phyloP scores from a whole-genome alignment of 2,888 invertebrate species.

The Diabrotica balteata region DNA sequence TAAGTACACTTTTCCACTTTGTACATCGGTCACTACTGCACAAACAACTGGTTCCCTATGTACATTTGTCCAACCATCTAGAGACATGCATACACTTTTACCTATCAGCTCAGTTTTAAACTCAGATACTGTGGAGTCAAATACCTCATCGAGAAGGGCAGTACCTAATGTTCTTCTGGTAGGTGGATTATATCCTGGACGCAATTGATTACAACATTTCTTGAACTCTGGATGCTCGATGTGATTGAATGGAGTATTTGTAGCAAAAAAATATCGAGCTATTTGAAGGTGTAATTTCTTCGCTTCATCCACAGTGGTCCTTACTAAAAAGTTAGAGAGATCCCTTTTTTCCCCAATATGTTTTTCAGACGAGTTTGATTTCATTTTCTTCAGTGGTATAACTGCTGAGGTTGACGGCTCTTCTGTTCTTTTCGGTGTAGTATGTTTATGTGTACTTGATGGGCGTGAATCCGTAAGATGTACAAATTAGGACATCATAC shows the following conservation, averaged over 20 bases:
- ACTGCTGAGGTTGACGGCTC: too few species aligned
- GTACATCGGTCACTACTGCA: too few species aligned
- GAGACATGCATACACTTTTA: constrained; percentile 7
- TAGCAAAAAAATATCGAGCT: constrained; percentile 10
- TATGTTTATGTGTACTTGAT: too few species aligned
- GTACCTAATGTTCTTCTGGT: constrained; percentile 10
- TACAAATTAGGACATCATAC: too few species aligned
- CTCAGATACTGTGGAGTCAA: constrained; percentile 8
- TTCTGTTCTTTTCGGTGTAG: too few species aligned
- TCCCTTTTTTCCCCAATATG: not conserved
- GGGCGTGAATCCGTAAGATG: too few species aligned
- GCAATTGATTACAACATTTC: constrained; percentile 15
- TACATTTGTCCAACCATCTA: constrained; percentile 4
- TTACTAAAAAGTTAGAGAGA: not conserved
- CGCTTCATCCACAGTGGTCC: not conserved
- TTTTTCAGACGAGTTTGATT: too few species aligned
- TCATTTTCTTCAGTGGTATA: too few species aligned
- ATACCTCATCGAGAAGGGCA: constrained; percentile 19
- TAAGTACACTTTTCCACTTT: too few species aligned
- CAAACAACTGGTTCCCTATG: not conserved
- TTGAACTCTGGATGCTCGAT: constrained; percentile 12
- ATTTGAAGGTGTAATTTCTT: constrained; percentile 6
- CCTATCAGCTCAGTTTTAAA: constrained; percentile 4
- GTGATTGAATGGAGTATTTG: constrained; percentile 1
- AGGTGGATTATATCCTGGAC: constrained; percentile 15